A percentile compares a stretch with the other conserved stretches of the same genome.
Evolutionary conservation across 2,888 invertebrate genomes (phyloP).

Genomic region (Ferrisia virgata): DNA sequence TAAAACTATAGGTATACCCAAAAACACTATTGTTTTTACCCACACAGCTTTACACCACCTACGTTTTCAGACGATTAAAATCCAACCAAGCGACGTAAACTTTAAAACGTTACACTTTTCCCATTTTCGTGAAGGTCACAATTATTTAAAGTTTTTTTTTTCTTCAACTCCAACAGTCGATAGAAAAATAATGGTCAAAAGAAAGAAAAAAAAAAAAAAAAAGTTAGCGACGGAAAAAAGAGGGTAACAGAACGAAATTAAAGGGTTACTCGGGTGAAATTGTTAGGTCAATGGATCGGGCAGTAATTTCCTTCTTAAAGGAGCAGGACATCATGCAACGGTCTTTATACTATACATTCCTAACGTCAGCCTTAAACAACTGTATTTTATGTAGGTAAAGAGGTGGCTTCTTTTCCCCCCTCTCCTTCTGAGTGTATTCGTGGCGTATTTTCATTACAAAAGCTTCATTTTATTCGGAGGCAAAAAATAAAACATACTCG

Average conservation of each 20-base stretch:
- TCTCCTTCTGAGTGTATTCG: too few relatives aligned
- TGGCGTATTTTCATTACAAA: neutral
- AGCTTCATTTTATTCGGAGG: neutral
- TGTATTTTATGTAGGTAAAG: neutral
- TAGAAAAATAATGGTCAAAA: slow-evolving; percentile 23
- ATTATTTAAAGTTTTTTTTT: neutral
- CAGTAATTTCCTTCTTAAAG: slow-evolving; percentile 38
- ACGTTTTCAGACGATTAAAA: neutral
- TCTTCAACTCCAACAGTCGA: neutral
- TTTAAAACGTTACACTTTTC: neutral
- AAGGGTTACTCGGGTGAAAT: slow-evolving; percentile 36
- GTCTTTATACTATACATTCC: slow-evolving; percentile 24
- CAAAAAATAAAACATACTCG: neutral
- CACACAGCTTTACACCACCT: neutral
- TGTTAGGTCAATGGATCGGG: slow-evolving; percentile 39
- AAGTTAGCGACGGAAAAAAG: slow-evolving; percentile 29
- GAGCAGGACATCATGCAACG: slow-evolving; percentile 33
- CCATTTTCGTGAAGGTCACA: slow-evolving; percentile 22
- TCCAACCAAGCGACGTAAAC: neutral
- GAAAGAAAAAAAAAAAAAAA: too few relatives aligned
- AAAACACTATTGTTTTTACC: neutral
- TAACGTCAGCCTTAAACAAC: slow-evolving; percentile 14
- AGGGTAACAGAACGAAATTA: slow-evolving; percentile 27
- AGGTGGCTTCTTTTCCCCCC: neutral
- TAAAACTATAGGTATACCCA: too few relatives aligned